Percentiles rank a stretch among this genome's conserved stretches.
These are phyloP conservation scores for Monomorium pharaonis DNA, from an alignment of 1,140 invertebrate genomes.

Conservation along the genomic window DNA sequence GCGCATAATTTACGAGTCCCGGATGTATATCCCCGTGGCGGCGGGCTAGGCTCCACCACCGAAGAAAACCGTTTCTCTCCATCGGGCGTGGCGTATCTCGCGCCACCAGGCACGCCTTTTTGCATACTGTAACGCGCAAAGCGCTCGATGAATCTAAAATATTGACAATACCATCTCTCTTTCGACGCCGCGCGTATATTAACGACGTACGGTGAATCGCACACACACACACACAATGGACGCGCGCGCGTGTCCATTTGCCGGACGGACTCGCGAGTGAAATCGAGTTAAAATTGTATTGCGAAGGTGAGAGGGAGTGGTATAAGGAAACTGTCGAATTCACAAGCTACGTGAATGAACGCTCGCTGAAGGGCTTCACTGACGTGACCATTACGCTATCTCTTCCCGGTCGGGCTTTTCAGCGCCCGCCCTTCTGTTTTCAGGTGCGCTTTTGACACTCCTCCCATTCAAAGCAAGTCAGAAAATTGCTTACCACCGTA, in stretches of 20 bases:
- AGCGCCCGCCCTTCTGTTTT: slow-evolving; percentile 44
- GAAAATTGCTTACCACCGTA: slow-evolving; percentile 66
- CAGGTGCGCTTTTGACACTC: slow-evolving; percentile 10
- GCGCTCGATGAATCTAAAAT: slow-evolving; percentile 27
- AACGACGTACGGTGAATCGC: not conserved
- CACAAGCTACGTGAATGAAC: not conserved
- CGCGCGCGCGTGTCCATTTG: not conserved
- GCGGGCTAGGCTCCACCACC: not conserved
- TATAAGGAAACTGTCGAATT: not conserved
- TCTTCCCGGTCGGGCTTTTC: slow-evolving; percentile 11
- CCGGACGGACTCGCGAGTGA: not conserved
- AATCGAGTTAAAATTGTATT: not conserved
- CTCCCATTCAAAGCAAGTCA: slow-evolving; percentile 57
- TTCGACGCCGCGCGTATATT: not conserved
- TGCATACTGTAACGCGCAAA: slow-evolving; percentile 39
- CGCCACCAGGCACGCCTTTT: slow-evolving; percentile 34
- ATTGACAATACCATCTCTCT: slow-evolving; percentile 10
- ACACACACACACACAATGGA: too few species aligned
- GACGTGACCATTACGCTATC: not conserved
- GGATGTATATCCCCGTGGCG: not conserved
- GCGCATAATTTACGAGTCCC: slow-evolving; percentile 63
- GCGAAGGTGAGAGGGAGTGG: too few species aligned
- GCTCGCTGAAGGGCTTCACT: not conserved
- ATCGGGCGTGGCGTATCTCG: not conserved
- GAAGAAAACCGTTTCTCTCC: slow-evolving; percentile 55